A percentile compares a stretch with the other conserved stretches of the same genome.
Conservation (phyloP, 2,888 invertebrate species). For the Synergus laeviventris region DNA sequence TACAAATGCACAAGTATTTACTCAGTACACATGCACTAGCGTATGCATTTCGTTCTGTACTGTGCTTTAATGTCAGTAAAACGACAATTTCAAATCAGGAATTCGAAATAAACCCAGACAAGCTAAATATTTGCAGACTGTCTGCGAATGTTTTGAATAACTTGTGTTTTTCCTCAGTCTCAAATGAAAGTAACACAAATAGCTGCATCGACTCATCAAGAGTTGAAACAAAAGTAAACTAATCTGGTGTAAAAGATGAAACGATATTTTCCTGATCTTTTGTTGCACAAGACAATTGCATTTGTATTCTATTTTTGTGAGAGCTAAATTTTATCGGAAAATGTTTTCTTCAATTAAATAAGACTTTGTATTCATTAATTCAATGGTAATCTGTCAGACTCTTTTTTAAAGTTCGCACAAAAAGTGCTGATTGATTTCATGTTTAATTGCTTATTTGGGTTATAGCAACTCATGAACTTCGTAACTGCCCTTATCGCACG, state of each 20-base stretch:
- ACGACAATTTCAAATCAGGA: conserved; percentile 25
- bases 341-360: background rate
- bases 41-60: conserved; percentile 17
- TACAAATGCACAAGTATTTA: background rate
- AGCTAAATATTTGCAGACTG: conserved; percentile 31
- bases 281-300: background rate
- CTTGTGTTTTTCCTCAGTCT: conserved; percentile 8
- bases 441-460: conserved; percentile 35
- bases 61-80: conserved; percentile 13
- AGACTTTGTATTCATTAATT: background rate
- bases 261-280: background rate
- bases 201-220: conserved; percentile 3
- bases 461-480: conserved; percentile 15
- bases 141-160: conserved; percentile 34
- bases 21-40: background rate
- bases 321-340: background rate
- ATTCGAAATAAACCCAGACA: conserved; percentile 27
- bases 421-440: conserved; percentile 26
- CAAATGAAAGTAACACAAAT: conserved; percentile 1
- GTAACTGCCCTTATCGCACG: conserved; percentile 12
- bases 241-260: background rate
- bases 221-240: background rate
- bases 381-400: background rate
- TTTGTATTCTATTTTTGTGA: background rate
- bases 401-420: background rate